A percentile compares a stretch with the other conserved stretches of the same genome.
Conservation (phyloP, 1,140 invertebrate species). For the Sycophaga agraensis region DNA sequence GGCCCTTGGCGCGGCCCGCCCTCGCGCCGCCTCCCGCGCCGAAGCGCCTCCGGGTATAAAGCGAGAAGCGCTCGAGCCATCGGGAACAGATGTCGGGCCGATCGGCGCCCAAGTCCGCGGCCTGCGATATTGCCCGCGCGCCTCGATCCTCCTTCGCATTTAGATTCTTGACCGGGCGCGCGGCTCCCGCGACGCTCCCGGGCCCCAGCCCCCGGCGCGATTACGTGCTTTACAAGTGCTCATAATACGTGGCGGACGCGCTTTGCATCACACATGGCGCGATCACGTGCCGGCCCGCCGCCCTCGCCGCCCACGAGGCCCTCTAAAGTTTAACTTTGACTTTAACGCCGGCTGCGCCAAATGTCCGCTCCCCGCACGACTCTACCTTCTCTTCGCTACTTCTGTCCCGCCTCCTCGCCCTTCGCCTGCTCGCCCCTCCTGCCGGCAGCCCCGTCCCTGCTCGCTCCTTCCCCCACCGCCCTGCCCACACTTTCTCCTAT, state of each 20-base stretch:
- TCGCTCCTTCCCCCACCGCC: neutral
- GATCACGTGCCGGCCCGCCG: conserved; percentile 39
- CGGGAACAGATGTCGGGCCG: no score
- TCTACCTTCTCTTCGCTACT: neutral
- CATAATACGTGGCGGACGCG: conserved; percentile 42
- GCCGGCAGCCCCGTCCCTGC: neutral
- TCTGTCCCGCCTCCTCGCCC: neutral
- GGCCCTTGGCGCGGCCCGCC: no score
- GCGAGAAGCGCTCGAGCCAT: no score
- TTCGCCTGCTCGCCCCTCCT: neutral
- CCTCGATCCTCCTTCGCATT: neutral
- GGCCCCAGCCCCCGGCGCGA: conserved; percentile 27
- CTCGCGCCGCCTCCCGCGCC: no score
- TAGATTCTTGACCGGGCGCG: conserved; percentile 18
- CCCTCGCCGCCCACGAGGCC: conserved; percentile 4
- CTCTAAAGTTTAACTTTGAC: conserved; percentile 55
- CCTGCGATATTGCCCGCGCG: conserved; percentile 2
- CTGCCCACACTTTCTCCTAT: neutral
- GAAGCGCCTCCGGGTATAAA: no score
- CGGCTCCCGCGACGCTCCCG: neutral
- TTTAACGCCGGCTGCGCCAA: conserved; percentile 51
- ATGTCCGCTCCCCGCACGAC: conserved; percentile 50
- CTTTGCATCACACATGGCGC: conserved; percentile 49
- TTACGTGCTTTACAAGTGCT: conserved; percentile 47
- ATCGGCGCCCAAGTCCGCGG: no score